Base-by-base conservation (phyloP, 23 tunicate genomes). In the Corella eumyota region DNA sequence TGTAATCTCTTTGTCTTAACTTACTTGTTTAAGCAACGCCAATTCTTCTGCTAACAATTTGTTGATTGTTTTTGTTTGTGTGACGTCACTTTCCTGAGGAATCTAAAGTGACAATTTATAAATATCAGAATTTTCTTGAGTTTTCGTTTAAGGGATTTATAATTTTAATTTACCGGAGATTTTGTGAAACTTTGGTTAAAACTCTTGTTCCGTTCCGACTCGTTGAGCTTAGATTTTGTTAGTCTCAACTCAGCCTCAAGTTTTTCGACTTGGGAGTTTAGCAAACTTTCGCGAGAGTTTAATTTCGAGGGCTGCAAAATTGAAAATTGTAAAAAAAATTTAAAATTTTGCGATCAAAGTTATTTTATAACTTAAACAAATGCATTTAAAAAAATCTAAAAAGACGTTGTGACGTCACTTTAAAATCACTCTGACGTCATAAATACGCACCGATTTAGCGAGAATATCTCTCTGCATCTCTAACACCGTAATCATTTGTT, bases 381-480 rank as follows among this genome's bases (percentile, higher is more conserved):
- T n/a, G 48, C 48, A 40, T 11, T 40, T 15, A 15, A 40, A 40
- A 40, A 40, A 40, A 40, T 11, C 15, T 11, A 9, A 40, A 40
- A 40, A 40, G 13, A 40, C 48, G 15, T 40, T 40, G 48, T 9
- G 15, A 40, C 11, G 11, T 9, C 13, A 40, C 11, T 9, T 40
- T 15, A 40, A 9, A 40, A 9, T 40, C 7, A 53, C 13, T 7
- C n/a, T 53, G 20, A 53, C n/a, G 59, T 9, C 11, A 40, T 40
- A 40, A 9, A 11, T 35, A 57, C 5, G n/a, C 56, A 84, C 94
- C 64, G 94, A 84, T 64, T 84, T 84, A 31, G 83, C 61, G 32
- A 84, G 72, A 46, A 84, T 79, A 32, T 84, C 83, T 58, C 83
- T 62, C 63, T 84, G 84, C 83, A 84, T 84, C 30, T 84, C 94